Evolutionary conservation across 2,888 invertebrate genomes (phyloP).

Genomic region (Hedya salicella): DNA sequence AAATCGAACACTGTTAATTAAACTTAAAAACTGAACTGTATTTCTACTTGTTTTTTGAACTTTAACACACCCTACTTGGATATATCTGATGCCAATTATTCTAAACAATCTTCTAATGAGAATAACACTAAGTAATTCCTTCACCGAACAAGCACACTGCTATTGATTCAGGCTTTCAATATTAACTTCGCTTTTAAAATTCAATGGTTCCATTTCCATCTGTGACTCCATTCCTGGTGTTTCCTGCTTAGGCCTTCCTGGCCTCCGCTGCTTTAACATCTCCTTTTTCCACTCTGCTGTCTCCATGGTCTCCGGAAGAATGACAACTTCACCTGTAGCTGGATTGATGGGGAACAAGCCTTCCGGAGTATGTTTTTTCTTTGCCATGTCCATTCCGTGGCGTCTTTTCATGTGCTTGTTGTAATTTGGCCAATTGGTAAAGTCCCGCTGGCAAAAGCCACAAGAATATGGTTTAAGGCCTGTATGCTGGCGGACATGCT

Average conservation of each 20-base stretch:
- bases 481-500: slow-evolving; percentile 88
- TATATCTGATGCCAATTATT: background rate
- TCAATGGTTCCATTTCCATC: slow-evolving; percentile 3
- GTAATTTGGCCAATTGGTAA: slow-evolving; percentile 91
- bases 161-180: slow-evolving; percentile 29
- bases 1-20: background rate
- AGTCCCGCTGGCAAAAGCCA: slow-evolving; percentile 86
- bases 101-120: background rate
- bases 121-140: background rate
- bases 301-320: slow-evolving; percentile 56
- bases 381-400: slow-evolving; percentile 81
- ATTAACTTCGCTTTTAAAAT: slow-evolving; percentile 30
- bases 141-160: background rate
- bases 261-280: slow-evolving; percentile 53
- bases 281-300: slow-evolving; percentile 65
- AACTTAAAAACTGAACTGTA: too few relatives aligned
- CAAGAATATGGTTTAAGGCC: slow-evolving; percentile 89
- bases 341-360: slow-evolving; percentile 67
- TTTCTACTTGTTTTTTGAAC: too few relatives aligned
- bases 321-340: slow-evolving; percentile 55
- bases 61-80: background rate
- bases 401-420: slow-evolving; percentile 91
- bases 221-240: background rate
- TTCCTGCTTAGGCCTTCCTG: slow-evolving; percentile 49
- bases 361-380: slow-evolving; percentile 58